Conservation (phyloP, 37 sponge, comb jelly and placozoan species). For the Amphimedon queenslandica region DNA sequence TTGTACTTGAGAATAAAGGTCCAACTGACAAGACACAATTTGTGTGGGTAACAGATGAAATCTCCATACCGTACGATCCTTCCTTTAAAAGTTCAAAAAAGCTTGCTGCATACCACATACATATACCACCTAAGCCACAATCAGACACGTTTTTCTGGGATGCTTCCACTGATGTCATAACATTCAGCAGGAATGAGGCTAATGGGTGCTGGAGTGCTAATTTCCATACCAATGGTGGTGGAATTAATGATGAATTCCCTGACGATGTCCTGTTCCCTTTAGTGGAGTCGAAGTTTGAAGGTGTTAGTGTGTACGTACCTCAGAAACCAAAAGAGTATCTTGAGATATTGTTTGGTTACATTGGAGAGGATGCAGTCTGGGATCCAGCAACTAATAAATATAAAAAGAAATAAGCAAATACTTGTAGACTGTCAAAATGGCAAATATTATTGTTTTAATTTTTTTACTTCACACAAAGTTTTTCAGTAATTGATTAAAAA, state of each 20-base stretch:
- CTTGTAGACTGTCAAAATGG: no score
- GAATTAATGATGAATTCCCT: neutral
- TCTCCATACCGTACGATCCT: no score
- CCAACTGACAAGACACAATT: no score
- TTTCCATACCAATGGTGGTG: neutral
- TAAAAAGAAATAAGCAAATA: no score
- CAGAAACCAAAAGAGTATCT: neutral
- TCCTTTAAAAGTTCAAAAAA: no score
- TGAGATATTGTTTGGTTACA: neutral
- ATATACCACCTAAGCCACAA: neutral
- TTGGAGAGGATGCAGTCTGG: slow-evolving; percentile 1
- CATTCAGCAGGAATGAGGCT: neutral
- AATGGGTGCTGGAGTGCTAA: neutral
- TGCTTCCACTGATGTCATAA: neutral
- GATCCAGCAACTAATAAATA: neutral
- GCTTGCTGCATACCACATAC: no score
- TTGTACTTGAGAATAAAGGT: no score
- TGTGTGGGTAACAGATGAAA: no score
- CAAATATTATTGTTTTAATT: no score
- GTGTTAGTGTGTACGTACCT: neutral
- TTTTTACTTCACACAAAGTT: no score
- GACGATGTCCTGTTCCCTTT: neutral
- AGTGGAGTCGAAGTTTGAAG: neutral
- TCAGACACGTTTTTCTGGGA: neutral
- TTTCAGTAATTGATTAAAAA: no score